Evolutionary conservation across 1,140 invertebrate species (phyloP), one percentile per base, ranked within the genome.

Genomic region (Oryctes rhinoceros): DNA sequence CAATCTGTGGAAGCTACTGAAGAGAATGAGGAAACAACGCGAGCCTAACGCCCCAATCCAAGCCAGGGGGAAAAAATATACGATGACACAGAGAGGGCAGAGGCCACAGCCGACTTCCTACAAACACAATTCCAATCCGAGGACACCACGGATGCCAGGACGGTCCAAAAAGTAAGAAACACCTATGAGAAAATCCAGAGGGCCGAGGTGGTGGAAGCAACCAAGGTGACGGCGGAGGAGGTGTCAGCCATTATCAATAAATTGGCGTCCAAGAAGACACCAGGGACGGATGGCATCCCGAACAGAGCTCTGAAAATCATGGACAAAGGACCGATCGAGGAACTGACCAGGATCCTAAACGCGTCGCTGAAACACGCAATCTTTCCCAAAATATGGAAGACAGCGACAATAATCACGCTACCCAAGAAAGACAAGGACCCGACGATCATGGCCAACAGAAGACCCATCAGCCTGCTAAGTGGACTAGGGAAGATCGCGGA

Each of bases 401-500:
- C 15, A 1, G 77, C 77, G 3, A 53, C 53, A 6, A 15, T 78
- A 3, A 49, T 78, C 30, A 24, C 77, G 13, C 37, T 78, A 30
- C 47, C 77, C 0, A 78, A 78, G 24, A 62, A 62, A 20, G 48
- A 78, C 1, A 78, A 78, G 20, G 48, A 78, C 59, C 77, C 77
- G 4, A 1, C 48, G 4, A 62, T 7, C 18, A 5, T 78, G 48
- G 77, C 6, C 5, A 78, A 78, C 77, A 49, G 53, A 37, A 78
- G 77, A 13, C 77, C 77, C 1, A 78, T 78, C 47, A 59, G 48
- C 53, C 49, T 78, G 0, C 77, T 78, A 11, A 59, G 59, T 30
- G 30, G 30, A 0, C 47, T 78, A 18, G 77, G 39, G 9, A 78
- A 59, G 35, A 39, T 78, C 10, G 0, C 24, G 3, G 77, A 78